phyloP scores from a whole-genome alignment of 2,113 vertebrate species.

The Xyrauchen texanus region DNA sequence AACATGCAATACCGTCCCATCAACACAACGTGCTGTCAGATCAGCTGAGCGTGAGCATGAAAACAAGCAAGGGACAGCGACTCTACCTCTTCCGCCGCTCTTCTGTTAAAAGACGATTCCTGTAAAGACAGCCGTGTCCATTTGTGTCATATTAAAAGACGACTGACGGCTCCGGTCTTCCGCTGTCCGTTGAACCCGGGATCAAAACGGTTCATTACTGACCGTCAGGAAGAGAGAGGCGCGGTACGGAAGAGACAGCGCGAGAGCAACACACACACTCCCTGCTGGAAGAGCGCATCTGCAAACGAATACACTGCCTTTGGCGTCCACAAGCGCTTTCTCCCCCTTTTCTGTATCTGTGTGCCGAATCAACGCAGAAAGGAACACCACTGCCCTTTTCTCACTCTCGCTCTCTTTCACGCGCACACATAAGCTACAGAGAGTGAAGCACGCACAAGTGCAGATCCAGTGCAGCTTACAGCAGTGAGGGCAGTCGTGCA shows the following conservation, averaged over 20 bases:
- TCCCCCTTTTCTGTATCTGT: background rate
- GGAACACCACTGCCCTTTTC: background rate
- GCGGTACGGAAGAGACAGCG: conserved; percentile 22
- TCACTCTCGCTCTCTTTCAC: background rate
- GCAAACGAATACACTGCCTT: background rate
- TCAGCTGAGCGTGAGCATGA: conserved; percentile 32
- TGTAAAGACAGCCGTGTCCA: conserved; percentile 14
- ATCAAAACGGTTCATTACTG: conserved; percentile 20
- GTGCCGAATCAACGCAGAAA: conserved; percentile 8
- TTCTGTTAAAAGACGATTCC: conserved; percentile 20
- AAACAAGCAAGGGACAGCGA: background rate
- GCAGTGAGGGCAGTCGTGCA: background rate
- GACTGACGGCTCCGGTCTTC: conserved; percentile 22
- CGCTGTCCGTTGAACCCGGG: conserved; percentile 6
- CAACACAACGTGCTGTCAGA: conserved; percentile 25
- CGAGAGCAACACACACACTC: background rate
- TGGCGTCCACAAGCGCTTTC: background rate
- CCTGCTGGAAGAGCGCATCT: conserved; percentile 31
- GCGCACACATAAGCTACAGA: background rate
- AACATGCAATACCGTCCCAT: background rate
- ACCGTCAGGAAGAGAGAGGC: background rate
- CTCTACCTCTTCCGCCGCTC: conserved; percentile 21
- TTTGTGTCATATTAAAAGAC: conserved; percentile 22
- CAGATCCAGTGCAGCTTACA: too few relatives aligned
- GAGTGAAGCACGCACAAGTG: too few relatives aligned